Evolutionary conservation across 2,888 invertebrate genomes (phyloP), one percentile per base, ranked within the genome.

Genomic region (Pristionchus exspectatus): DNA sequence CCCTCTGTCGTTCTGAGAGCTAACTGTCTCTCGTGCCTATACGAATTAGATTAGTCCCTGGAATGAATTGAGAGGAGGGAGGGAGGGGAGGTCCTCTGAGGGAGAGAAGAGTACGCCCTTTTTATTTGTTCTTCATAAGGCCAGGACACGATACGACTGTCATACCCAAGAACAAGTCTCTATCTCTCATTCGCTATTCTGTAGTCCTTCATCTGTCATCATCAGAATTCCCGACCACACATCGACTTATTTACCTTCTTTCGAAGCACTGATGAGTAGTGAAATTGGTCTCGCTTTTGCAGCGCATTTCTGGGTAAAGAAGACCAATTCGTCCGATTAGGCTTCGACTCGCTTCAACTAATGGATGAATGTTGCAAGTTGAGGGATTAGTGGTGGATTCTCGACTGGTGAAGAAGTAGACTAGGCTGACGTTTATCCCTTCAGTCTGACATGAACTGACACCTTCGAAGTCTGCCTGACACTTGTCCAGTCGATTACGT

Each of bases 391-490:
- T 14, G 21, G 16, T 33, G 14, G 72, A 72, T 72, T 14, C 44
- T 50, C 44, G 12, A 50, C 44, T 50, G 10, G 12, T 0, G 44
- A 50, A 50, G 44, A 50, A 50, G 59, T 59, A 14, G 33, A 72
- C 33, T 72, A 72, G 72, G 33, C 14, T 33, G 30, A 72, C 33
- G 72, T 72, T 72, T 27, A n/a, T 30, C 72, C 9, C 72, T 10
- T 72, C 72, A 72, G 72, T 12, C 72, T 72, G 72, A 72, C 72
- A 72, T 72, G 72, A 72, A 1, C 33, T 72, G 72, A 72, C 72
- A 66, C 66, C n/a, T 63, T 27, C 10, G 12, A 9, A 7, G 0
- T 30, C 27, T 72, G 72, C 18, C 18, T 33, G 27, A 33, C 72
- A n/a, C 33, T 72, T 30, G 16, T 72, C 72, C 30, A 33, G 10